Evolutionary conservation across 2,888 invertebrate genomes (phyloP).

Genomic region (Pandemis heparana): DNA sequence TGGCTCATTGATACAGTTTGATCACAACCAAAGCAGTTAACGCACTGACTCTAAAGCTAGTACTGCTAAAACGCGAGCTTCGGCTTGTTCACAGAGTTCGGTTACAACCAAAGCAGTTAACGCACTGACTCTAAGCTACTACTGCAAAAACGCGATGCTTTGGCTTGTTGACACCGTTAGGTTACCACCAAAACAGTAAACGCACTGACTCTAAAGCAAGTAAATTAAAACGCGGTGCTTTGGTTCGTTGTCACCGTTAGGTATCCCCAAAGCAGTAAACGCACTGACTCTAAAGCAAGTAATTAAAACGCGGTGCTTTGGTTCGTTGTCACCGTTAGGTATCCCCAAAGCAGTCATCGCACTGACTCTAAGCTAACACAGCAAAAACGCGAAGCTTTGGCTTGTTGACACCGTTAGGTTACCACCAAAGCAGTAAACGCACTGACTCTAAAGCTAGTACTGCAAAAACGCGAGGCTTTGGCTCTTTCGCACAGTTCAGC

Average conservation of each 20-base stretch:
- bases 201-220: neutral
- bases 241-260: conserved; percentile 29
- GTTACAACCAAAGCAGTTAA: too few species aligned
- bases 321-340: conserved; percentile 1
- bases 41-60: neutral
- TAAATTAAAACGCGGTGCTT: neutral
- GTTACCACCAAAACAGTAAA: neutral
- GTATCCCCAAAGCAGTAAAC: conserved; percentile 5
- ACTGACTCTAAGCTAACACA: conserved; percentile 11
- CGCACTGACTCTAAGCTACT: neutral
- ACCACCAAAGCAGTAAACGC: conserved; percentile 19
- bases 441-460: neutral
- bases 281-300: neutral
- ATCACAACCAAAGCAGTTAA: neutral
- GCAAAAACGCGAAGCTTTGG: conserved; percentile 1
- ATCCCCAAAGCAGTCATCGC: conserved; percentile 12
- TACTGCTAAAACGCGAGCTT: neutral
- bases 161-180: neutral
- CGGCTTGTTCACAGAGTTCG: neutral
- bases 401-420: conserved; percentile 25
- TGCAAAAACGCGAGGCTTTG: neutral
- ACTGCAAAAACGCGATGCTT: neutral
- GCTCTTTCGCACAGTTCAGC: conserved; percentile 27
- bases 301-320: neutral
- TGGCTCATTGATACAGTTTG: neutral